A percentile compares a stretch with the other conserved stretches of the same genome.
Conservation (phyloP, 2,888 invertebrate genomes). For the Heliconius hortense region DNA sequence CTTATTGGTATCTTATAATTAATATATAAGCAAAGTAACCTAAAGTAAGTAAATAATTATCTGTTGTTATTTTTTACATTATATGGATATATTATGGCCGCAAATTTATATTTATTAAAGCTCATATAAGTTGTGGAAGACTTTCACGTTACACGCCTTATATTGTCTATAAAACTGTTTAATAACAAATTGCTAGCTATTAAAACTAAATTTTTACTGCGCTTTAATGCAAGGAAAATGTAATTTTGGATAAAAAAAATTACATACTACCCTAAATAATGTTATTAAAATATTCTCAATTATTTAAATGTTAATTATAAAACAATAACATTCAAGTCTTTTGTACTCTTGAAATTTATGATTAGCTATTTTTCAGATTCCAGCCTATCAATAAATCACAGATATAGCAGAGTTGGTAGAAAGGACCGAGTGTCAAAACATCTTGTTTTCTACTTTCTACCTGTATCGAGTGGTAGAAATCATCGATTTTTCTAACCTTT, state of each 20-base stretch:
- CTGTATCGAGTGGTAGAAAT: no score
- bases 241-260: not conserved
- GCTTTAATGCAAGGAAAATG: not conserved
- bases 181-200: constrained; percentile 5
- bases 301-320: no score
- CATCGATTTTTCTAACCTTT: no score
- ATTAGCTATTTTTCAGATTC: no score
- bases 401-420: no score
- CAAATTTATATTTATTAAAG: not conserved
- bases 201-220: not conserved
- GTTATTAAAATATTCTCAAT: not conserved
- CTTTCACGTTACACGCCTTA: not conserved
- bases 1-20: not conserved
- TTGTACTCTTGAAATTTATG: no score
- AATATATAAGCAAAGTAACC: not conserved
- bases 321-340: no score
- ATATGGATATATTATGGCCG: not conserved
- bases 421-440: no score
- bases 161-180: not conserved
- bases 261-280: not conserved
- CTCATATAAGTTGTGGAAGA: not conserved
- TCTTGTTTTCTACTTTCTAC: no score
- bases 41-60: not conserved
- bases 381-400: no score
- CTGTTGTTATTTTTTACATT: no score